These are phyloP conservation scores for Notarius lentiginosus DNA, from an alignment of 2,113 vertebrate species.

Conservation along the genomic window DNA sequence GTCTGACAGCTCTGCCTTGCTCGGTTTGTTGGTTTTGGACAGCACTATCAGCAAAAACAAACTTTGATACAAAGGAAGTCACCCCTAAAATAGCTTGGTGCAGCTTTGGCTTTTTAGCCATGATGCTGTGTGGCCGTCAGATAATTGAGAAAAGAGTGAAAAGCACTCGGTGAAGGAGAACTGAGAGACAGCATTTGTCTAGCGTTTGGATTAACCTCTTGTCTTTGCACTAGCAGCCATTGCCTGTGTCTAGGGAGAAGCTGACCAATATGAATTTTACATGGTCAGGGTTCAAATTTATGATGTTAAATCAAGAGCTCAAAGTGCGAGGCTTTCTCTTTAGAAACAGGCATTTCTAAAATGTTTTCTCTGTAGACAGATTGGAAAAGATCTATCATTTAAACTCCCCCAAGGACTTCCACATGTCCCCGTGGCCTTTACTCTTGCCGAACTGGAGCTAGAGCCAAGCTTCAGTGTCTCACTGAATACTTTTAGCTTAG, in stretches of 20 bases:
- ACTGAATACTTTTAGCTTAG: constrained; percentile 43
- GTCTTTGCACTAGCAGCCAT: constrained; percentile 49
- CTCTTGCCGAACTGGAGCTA: constrained; percentile 27
- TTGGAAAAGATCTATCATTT: constrained; percentile 61
- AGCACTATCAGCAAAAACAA: constrained; percentile 67
- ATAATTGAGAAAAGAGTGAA: constrained; percentile 55
- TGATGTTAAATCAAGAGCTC: constrained; percentile 55
- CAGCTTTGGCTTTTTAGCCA: constrained; percentile 55
- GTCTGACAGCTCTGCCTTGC: constrained; percentile 59
- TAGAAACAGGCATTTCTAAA: constrained; percentile 52
- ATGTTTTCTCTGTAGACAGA: constrained; percentile 59
- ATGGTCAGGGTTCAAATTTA: constrained; percentile 54
- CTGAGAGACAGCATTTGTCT: constrained; percentile 26
- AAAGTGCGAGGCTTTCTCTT: constrained; percentile 50
- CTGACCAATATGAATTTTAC: constrained; percentile 65
- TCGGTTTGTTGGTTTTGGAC: constrained; percentile 72
- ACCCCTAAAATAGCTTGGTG: constrained; percentile 69
- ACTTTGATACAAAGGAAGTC: constrained; percentile 72
- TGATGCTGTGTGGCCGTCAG: constrained; percentile 70
- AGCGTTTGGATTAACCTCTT: constrained; percentile 45
- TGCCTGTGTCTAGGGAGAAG: constrained; percentile 45
- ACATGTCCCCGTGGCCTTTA: constrained; percentile 44
- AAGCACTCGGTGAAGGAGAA: constrained; percentile 30
- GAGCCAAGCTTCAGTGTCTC: constrained; percentile 41
- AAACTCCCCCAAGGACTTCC: constrained; percentile 52